These are phyloP conservation scores for Spinibarbus caldwelli DNA, from an alignment of 2,797 vertebrate genomes.

Conservation along the genomic window DNA sequence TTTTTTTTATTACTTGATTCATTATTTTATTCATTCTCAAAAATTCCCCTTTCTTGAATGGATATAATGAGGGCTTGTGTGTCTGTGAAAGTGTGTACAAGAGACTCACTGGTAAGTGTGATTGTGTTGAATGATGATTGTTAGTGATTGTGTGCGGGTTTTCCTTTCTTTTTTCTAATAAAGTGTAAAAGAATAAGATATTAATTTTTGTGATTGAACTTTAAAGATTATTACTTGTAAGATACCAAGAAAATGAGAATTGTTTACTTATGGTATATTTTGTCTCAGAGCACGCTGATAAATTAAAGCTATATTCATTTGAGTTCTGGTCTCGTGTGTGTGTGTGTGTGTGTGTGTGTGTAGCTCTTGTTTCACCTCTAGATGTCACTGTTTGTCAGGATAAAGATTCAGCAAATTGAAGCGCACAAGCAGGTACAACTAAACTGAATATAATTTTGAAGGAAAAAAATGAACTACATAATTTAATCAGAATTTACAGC, in stretches of 20 bases:
- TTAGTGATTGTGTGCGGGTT: slow-evolving; percentile 32
- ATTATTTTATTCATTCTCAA: slow-evolving; percentile 21
- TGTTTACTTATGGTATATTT: slow-evolving; percentile 50
- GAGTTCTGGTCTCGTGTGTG: not conserved
- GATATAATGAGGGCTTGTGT: slow-evolving; percentile 1
- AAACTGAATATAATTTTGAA: not conserved
- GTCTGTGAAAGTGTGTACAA: not conserved
- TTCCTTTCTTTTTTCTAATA: slow-evolving; percentile 47
- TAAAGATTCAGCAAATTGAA: not conserved
- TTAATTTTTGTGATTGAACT: slow-evolving; percentile 34
- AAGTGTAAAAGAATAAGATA: slow-evolving; percentile 18
- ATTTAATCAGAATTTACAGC: not conserved
- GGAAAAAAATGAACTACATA: too few relatives aligned
- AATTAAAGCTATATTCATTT: slow-evolving; percentile 48
- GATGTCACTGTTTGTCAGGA: not conserved
- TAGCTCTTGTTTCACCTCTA: not conserved
- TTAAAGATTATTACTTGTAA: slow-evolving; percentile 38
- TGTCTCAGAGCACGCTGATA: slow-evolving; percentile 41
- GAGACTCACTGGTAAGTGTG: not conserved
- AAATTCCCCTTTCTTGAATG: slow-evolving; percentile 1
- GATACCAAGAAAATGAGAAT: slow-evolving; percentile 26
- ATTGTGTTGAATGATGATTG: not conserved
- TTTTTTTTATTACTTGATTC: not conserved
- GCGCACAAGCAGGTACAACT: not conserved
- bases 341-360: not conserved